Base-by-base conservation (phyloP, 1,140 invertebrate species). In the Lasioglossum albipes region DNA sequence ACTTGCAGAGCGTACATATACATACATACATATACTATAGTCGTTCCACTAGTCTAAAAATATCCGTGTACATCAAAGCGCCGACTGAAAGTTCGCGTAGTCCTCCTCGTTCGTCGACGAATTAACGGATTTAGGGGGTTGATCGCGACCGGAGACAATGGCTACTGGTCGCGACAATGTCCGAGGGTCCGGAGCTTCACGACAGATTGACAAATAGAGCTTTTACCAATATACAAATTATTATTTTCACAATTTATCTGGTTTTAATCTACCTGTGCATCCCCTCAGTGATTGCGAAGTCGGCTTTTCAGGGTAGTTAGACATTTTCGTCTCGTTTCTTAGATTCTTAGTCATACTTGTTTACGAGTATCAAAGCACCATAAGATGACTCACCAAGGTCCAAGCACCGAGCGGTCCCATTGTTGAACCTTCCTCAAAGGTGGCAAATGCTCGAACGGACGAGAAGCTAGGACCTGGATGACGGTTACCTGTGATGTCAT, bases 1-100 rank as follows among this genome's bases (percentile, higher is more conserved):
- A 72, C 49, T 75, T 70, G 31, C 67, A 82, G 41, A 72, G 79
- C 69, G 80, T 84, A 86, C 52, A 54, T 54, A 54, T 54, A 54
- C 52, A 0, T 84, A 54, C 52, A 0, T 84, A 86, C 52, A 7
- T 84, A 85, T 74, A 73, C 57, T 42, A 22, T 73, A 86, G 80
- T 79, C 67, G 72, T 69, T 75, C 61, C 65, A 66, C 49, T 72
- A 82, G 61, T n/a, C 83, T 81, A 66, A 82, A 86, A 85, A 85
- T 85, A 85, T 78, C 67, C 57, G n/a, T 10, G 57, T 42, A 52
- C 67, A 75, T 78, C 83, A 78, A 77, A 84, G 65, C 16, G 74
- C 36, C n/a, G 59, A 1, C 5, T 7, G 66, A 70, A 22, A 52
- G 27, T 52, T 31, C 22, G 16, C 70, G 7, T 22, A 9, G 20